These are phyloP conservation scores for Brachionus rubens DNA, from an alignment of 1,140 invertebrate species.

Conservation along the genomic window DNA sequence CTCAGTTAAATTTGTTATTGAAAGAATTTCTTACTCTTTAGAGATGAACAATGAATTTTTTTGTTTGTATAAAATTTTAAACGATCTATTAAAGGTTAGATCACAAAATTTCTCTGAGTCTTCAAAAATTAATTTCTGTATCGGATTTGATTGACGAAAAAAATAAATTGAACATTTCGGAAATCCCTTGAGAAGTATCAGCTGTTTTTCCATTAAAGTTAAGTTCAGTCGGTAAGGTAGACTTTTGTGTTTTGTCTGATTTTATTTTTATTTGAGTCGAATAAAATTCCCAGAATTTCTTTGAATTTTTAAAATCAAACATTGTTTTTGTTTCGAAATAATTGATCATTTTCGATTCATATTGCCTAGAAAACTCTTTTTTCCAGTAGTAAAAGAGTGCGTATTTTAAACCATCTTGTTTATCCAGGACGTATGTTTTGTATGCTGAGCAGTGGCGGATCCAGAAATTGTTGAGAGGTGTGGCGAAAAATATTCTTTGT, in stretches of 20 bases:
- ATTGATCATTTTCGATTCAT: slow-evolving; percentile 1
- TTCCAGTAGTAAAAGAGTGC: slow-evolving; percentile 6
- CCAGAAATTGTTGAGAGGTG: too few species aligned
- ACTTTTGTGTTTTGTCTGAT: background rate
- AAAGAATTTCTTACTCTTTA: too few species aligned
- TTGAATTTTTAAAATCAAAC: slow-evolving; percentile 12
- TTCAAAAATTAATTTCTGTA: background rate
- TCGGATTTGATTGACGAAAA: background rate
- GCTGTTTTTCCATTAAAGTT: background rate
- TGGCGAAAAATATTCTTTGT: too few species aligned
- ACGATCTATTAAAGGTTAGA: too few species aligned
- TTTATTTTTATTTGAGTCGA: background rate
- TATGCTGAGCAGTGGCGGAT: too few species aligned
- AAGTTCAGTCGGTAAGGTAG: background rate
- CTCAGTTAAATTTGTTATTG: too few species aligned
- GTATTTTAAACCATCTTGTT: background rate
- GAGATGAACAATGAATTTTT: too few species aligned
- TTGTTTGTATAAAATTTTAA: too few species aligned
- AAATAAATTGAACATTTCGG: slow-evolving; percentile 5
- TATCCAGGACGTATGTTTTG: background rate
- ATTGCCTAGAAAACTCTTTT: background rate
- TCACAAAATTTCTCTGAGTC: background rate
- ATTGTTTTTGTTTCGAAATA: background rate
- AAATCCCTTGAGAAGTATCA: background rate
- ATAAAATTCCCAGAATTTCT: slow-evolving; percentile 26